Percentiles rank a stretch among this genome's conserved stretches.
Evolutionary conservation across 2,888 invertebrate genomes (phyloP).

Genomic region (Ochlodes sylvanus): DNA sequence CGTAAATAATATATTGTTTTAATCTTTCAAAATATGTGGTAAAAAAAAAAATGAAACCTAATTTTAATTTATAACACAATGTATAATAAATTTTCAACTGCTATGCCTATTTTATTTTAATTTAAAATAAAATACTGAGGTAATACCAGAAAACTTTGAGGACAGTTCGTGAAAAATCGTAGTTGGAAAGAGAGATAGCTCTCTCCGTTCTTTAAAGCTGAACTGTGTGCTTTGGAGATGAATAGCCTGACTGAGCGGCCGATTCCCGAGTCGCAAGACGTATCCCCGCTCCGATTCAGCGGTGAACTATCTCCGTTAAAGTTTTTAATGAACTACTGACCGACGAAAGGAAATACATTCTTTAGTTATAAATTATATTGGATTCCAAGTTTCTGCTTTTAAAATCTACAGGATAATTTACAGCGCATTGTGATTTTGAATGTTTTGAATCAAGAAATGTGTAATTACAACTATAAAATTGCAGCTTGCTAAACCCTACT

Average conservation of each 20-base stretch:
- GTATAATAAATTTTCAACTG: no score
- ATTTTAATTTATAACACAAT: no score
- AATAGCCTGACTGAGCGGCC: constrained; percentile 23
- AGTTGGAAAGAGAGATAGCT: neutral
- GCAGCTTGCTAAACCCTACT: no score
- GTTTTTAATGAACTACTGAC: constrained; percentile 9
- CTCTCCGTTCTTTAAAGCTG: constrained; percentile 12
- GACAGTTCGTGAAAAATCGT: neutral
- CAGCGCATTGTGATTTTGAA: no score
- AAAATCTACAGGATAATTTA: neutral
- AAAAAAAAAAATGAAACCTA: no score
- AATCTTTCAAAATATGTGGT: no score
- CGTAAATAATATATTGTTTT: no score
- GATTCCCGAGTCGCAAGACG: neutral
- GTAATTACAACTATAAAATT: no score
- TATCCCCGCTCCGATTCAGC: constrained; percentile 20
- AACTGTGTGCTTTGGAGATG: constrained; percentile 28
- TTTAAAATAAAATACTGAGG: neutral
- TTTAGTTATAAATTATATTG: neutral
- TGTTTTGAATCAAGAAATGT: no score
- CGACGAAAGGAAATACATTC: neutral
- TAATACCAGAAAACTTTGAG: neutral
- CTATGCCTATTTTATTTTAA: neutral
- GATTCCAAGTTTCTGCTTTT: neutral
- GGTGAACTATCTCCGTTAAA: constrained; percentile 24